Base-by-base conservation (phyloP, 2,888 invertebrate species). In the Endomychus coccineus region DNA sequence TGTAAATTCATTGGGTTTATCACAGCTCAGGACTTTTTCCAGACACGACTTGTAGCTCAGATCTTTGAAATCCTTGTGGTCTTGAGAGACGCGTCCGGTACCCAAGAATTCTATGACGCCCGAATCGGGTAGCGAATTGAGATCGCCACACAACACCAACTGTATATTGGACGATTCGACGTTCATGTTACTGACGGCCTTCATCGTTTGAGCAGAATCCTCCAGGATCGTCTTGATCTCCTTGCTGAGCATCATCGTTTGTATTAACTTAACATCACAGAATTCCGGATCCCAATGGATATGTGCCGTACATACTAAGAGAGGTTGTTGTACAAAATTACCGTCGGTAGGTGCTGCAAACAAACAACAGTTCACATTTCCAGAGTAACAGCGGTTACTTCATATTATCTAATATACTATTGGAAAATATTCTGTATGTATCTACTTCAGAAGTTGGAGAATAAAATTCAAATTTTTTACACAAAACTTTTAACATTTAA, bases 261-360 rank as follows among this genome's bases (percentile, higher is more conserved):
- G 98, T 48, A 99, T 95, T 28, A 99, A 77, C 69, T 98, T 98
- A 29, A 98, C 98, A 70, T 98, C 98, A 66, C 96, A 95, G 70
- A 85, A 97, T 71, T 98, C 96, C 0, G 98, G 98, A 73, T 99
- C 97, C 98, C 98, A 99, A 68, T 98, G 97, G 55, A 98, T 92
- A 70, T 98, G 98, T 19, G 97, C 96, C 16, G 96, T 98, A 67
- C 96, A 95, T 33, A 98, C 94, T 42, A 97, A 71, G 43, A 98
- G 74, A 12, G 90, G 89, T 61, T 90, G 89, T 51, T 80, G 79
- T 49, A 81, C 73, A 69, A 79, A 81, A 44, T 77, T 77, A 49
- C 80, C 75, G 60, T 91, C 88, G 6, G 78, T 71, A 33, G 86
- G 83, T 56, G 58, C 61, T 61, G 31, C 27, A 46, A 50, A 2